These are phyloP conservation scores for Neuroscelio doddi DNA, from an alignment of 2,888 invertebrate species.

Conservation along the genomic window DNA sequence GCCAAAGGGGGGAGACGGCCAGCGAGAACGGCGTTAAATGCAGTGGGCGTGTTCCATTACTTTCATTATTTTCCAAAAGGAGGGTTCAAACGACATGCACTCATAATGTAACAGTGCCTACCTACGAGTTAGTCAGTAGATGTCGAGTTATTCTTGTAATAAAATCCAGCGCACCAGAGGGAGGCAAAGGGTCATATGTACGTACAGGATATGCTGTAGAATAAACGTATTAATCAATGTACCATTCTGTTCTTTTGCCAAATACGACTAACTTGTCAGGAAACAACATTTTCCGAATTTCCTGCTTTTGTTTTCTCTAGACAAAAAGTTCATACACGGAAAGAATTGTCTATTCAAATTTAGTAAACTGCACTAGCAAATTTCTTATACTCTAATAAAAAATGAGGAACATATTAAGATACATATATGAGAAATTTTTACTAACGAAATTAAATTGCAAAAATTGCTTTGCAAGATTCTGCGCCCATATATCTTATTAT, in stretches of 20 bases:
- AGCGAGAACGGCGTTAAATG: slow-evolving; percentile 62
- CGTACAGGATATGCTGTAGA: not conserved
- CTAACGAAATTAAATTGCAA: no score
- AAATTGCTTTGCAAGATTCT: no score
- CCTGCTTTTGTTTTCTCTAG: no score
- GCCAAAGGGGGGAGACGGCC: slow-evolving; percentile 53
- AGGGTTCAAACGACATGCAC: slow-evolving; percentile 61
- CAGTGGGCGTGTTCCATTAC: slow-evolving; percentile 72
- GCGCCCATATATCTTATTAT: no score
- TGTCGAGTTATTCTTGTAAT: slow-evolving; percentile 41
- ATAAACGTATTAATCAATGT: slow-evolving; percentile 5
- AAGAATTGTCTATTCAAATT: no score
- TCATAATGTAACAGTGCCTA: slow-evolving; percentile 41
- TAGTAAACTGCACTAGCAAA: no score
- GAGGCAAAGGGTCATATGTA: slow-evolving; percentile 16
- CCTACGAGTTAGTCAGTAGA: slow-evolving; percentile 37
- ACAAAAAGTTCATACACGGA: no score
- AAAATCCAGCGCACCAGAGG: slow-evolving; percentile 37
- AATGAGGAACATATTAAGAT: no score
- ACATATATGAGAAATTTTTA: no score
- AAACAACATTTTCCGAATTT: no score
- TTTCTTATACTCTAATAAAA: no score
- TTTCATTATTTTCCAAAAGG: slow-evolving; percentile 68
- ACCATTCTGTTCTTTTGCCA: not conserved
- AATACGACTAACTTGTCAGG: no score